Evolutionary conservation across 2,797 vertebrate genomes (phyloP).

Genomic region (Lacerta viridis): DNA sequence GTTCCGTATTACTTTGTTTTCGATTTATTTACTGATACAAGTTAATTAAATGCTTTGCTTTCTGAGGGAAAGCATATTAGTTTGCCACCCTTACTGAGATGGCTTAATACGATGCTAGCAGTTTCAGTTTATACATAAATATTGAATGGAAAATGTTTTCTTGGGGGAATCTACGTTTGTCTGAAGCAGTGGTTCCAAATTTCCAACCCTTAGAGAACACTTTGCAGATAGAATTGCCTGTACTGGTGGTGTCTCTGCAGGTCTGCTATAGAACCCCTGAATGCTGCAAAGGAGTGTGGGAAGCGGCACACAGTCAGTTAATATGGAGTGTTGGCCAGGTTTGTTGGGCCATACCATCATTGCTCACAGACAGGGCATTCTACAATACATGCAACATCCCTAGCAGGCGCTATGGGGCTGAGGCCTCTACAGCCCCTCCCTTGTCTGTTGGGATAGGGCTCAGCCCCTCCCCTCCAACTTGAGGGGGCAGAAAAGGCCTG

Average conservation of each 20-base stretch:
- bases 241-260: no score
- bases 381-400: no score
- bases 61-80: conserved; percentile 29
- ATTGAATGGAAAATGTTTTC: background rate
- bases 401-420: no score
- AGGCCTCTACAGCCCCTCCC: no score
- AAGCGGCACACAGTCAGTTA: no score
- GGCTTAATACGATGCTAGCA: background rate
- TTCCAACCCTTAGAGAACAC: background rate
- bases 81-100: conserved; percentile 6
- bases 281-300: background rate
- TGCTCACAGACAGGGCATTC: background rate
- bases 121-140: background rate
- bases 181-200: background rate
- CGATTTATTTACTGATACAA: conserved; percentile 43
- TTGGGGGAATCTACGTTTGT: background rate
- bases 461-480: no score
- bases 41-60: conserved; percentile 44
- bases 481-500: no score
- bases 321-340: background rate
- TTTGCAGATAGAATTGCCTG: background rate
- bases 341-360: background rate
- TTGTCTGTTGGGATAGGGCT: no score
- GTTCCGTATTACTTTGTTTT: conserved; percentile 41
- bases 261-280: background rate